A percentile compares a stretch with the other conserved stretches of the same genome.
Evolutionary conservation across 2,797 vertebrate genomes (phyloP).

Genomic region (Tamandua tetradactyla): DNA sequence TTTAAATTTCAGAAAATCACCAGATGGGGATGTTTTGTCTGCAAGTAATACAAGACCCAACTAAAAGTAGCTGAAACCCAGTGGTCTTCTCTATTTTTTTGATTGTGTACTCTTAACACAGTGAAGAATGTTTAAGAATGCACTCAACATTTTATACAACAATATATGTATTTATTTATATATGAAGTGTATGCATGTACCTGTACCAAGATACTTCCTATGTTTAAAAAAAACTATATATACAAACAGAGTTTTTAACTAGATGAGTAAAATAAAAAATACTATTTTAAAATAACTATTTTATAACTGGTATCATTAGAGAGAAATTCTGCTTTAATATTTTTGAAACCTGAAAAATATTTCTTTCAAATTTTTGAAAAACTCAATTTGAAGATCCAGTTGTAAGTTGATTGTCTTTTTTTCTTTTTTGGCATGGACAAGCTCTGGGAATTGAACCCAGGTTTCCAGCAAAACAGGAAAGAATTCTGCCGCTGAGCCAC

Average conservation of each 20-base stretch:
- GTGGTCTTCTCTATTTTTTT: not conserved
- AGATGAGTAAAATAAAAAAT: not conserved
- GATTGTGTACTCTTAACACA: not conserved
- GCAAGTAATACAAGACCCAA: not conserved
- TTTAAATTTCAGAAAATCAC: not conserved
- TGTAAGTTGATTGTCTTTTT: too few species aligned
- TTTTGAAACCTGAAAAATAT: slow-evolving; percentile 33
- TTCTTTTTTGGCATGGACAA: too few species aligned
- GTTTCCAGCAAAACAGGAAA: too few species aligned
- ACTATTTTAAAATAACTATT: not conserved
- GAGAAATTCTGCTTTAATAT: not conserved
- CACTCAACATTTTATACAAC: not conserved
- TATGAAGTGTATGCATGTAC: not conserved
- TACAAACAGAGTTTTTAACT: not conserved
- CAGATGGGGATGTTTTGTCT: not conserved
- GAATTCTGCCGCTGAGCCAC: too few species aligned
- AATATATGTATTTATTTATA: not conserved
- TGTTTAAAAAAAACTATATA: not conserved
- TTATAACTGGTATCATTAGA: not conserved
- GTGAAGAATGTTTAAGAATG: not conserved
- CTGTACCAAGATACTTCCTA: not conserved
- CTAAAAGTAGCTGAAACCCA: not conserved
- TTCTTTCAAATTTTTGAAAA: not conserved
- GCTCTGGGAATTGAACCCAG: too few species aligned
- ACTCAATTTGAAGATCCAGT: not conserved